Evolutionary conservation across 2,113 vertebrate genomes (phyloP).

Genomic region (Epinephelus lanceolatus): DNA sequence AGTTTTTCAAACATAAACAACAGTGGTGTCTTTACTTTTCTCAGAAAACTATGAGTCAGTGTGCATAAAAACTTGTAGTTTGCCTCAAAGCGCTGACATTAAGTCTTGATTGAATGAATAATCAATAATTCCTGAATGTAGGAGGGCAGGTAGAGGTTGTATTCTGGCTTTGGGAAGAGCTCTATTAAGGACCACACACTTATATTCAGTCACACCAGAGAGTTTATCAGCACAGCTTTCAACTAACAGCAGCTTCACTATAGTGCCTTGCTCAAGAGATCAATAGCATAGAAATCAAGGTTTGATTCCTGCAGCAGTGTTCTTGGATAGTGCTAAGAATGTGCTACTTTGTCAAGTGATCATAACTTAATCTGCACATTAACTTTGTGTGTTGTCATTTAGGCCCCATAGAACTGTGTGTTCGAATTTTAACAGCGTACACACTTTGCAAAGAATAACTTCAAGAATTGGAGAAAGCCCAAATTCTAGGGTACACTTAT

Average conservation of each 20-base stretch:
- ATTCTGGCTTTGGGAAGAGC: background rate
- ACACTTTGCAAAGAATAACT: background rate
- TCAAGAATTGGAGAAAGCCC: background rate
- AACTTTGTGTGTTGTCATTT: background rate
- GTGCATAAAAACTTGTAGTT: no score
- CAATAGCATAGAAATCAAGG: background rate
- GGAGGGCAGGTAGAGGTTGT: background rate
- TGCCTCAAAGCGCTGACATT: background rate
- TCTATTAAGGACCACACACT: background rate
- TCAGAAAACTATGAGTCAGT: background rate
- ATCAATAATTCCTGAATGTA: background rate
- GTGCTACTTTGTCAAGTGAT: background rate
- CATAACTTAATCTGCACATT: background rate
- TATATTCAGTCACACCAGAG: background rate
- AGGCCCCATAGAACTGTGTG: no score
- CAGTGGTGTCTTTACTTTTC: constrained; percentile 10
- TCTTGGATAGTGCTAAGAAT: background rate
- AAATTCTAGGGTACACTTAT: background rate
- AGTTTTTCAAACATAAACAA: constrained; percentile 62
- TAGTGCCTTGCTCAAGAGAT: constrained; percentile 5
- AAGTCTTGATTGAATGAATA: background rate
- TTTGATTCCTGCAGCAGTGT: background rate
- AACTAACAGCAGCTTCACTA: background rate
- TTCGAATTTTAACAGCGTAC: background rate
- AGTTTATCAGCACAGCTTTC: background rate